Evolutionary conservation across 2,797 vertebrate genomes (phyloP), one percentile per base, ranked within the genome.

Genomic region (Micrastur ruficollis): DNA sequence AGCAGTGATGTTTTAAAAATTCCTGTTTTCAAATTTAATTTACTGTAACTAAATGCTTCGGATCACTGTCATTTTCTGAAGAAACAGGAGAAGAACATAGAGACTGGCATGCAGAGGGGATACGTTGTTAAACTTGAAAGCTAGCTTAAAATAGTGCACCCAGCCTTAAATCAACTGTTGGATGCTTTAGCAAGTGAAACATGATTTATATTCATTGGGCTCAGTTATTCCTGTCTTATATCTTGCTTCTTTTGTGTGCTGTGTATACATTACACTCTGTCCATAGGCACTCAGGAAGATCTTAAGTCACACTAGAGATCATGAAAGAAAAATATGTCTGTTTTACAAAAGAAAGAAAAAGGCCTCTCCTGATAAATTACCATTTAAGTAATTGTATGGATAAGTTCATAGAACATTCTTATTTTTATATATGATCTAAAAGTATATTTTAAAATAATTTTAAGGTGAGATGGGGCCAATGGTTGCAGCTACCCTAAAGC

Each of bases 401-500:
- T 62, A 75, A 63, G 22, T 84, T 81, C 68, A 29, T n/a, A 38
- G 10, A 89, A 40, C 8, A 11, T 68, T 44, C 9, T 49, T 63
- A 27, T 20, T 52, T 81, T 67, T 46, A 34, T 47, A 8, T 56
- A 42, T 63, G 16, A 76, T 55, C 27, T 49, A 38, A 93, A 84
- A 75, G 9, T 34, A 19, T 71, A 12, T 96, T 86, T 86, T 11
- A 4, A 36, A 93, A 31, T 96, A 9, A 89, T 93, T 96, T 92
- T 62, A 96, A 99, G 99, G 99, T 96, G 99, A 99, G 84, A 99
- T 99, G 98, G 99, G 99, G 27, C 99, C 98, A 29, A 99, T 99
- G 99, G 99, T 99, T 96, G 99, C 99, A 44, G 99, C 99, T 18
- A 99, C 99, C 16, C 97, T 99, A 86, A 99, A 99, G 97, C 98